Percentiles rank a stretch among this genome's conserved stretches.
These are phyloP conservation scores for Nemurella pictetii DNA, from an alignment of 2,888 invertebrate genomes.

Conservation along the genomic window DNA sequence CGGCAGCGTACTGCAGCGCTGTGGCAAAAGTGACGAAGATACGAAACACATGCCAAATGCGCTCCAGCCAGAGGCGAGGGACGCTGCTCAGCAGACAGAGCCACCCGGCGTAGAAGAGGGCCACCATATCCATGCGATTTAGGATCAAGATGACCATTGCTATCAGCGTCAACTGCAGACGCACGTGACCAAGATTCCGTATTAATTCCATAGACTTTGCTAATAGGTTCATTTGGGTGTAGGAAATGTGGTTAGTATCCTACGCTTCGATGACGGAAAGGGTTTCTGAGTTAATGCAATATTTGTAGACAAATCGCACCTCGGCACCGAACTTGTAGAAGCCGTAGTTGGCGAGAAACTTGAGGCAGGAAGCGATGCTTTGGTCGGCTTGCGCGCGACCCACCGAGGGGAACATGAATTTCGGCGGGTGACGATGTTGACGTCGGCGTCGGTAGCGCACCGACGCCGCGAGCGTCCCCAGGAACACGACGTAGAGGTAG, in stretches of 20 bases:
- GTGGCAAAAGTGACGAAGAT: constrained; percentile 76
- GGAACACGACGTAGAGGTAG: not conserved
- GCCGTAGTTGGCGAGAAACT: constrained; percentile 90
- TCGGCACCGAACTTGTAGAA: constrained; percentile 99
- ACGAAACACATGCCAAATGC: constrained; percentile 84
- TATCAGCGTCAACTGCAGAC: constrained; percentile 76
- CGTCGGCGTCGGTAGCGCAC: not conserved
- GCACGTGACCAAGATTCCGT: no score
- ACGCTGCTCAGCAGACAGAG: constrained; percentile 71
- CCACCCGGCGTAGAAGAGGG: constrained; percentile 85
- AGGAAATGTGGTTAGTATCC: no score
- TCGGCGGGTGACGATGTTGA: no score
- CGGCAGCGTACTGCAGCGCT: constrained; percentile 84
- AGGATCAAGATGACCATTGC: constrained; percentile 85
- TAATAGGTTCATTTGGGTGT: no score
- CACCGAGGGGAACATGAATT: constrained; percentile 77
- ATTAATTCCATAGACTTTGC: not conserved
- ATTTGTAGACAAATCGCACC: no score
- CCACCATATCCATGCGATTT: constrained; percentile 85
- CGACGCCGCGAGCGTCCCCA: not conserved
- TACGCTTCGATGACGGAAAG: no score
- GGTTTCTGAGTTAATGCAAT: no score
- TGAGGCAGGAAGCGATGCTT: constrained; percentile 73
- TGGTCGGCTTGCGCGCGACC: constrained; percentile 81
- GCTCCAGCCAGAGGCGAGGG: constrained; percentile 64